These are phyloP conservation scores for Paraescarpia echinospica DNA, from an alignment of 1,140 invertebrate genomes.

Conservation along the genomic window DNA sequence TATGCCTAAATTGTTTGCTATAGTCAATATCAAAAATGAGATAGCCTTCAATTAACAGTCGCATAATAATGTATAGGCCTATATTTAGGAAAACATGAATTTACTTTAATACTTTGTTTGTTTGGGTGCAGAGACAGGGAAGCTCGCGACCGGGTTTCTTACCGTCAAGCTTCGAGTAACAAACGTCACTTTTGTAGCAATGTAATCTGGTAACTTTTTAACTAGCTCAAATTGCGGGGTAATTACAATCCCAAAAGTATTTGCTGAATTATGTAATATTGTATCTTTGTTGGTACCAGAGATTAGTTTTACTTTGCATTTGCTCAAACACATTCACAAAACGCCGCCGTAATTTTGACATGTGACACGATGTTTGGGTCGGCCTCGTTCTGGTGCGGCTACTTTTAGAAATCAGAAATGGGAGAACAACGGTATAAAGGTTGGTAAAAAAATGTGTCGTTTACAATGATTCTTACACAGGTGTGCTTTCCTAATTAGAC, in stretches of 20 bases:
- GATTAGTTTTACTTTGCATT: neutral
- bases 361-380: neutral
- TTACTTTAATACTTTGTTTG: no score
- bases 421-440: neutral
- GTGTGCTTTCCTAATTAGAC: neutral
- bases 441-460: neutral
- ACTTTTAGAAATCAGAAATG: neutral
- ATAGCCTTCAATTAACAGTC: no score
- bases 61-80: no score
- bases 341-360: neutral
- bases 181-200: no score
- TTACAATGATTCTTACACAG: neutral
- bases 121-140: no score
- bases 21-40: no score
- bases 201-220: neutral
- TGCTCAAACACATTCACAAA: neutral
- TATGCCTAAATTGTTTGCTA: no score
- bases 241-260: neutral
- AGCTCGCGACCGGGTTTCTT: no score
- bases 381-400: neutral
- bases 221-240: neutral
- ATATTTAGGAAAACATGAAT: no score
- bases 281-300: neutral
- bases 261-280: neutral
- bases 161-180: no score